Percentiles rank a stretch among this genome's conserved stretches.
These are phyloP conservation scores for Branchipolynoe longqiensis DNA, from an alignment of 2,888 invertebrate genomes.

Conservation along the genomic window DNA sequence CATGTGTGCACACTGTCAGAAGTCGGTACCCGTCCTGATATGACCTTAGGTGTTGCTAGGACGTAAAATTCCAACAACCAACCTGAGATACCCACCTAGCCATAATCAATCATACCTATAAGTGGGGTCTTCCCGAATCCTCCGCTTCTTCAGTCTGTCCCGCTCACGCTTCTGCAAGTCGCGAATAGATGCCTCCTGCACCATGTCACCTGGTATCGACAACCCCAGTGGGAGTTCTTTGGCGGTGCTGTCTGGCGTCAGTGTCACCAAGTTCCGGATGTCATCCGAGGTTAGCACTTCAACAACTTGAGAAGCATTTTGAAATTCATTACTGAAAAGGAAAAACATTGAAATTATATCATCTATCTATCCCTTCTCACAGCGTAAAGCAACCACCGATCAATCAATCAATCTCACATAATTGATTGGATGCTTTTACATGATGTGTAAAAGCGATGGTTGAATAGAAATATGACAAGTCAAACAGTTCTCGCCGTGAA, in stretches of 20 bases:
- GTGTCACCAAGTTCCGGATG: conserved; percentile 18
- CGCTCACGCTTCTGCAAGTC: conserved; percentile 64
- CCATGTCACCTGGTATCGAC: not conserved
- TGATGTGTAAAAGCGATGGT: too few relatives aligned
- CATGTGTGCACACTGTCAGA: too few relatives aligned
- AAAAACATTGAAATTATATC: not conserved
- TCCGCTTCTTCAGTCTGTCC: conserved; percentile 66
- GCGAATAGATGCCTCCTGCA: conserved; percentile 3
- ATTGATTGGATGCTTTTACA: too few relatives aligned
- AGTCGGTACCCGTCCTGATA: too few relatives aligned
- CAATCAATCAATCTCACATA: too few relatives aligned
- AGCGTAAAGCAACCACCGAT: not conserved
- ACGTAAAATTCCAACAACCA: too few relatives aligned
- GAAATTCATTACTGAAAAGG: not conserved
- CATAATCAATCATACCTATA: conserved; percentile 64
- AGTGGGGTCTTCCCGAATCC: conserved; percentile 64
- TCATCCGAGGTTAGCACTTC: conserved; percentile 34
- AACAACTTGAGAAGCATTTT: not conserved
- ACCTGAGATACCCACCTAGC: too few relatives aligned
- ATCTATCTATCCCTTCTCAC: not conserved
- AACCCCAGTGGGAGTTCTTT: not conserved
- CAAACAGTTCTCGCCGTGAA: too few relatives aligned
- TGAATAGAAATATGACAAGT: too few relatives aligned
- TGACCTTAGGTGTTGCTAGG: too few relatives aligned
- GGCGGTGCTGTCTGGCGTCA: not conserved